Conservation (phyloP, 2,113 vertebrate genomes). For the Aix galericulata region DNA sequence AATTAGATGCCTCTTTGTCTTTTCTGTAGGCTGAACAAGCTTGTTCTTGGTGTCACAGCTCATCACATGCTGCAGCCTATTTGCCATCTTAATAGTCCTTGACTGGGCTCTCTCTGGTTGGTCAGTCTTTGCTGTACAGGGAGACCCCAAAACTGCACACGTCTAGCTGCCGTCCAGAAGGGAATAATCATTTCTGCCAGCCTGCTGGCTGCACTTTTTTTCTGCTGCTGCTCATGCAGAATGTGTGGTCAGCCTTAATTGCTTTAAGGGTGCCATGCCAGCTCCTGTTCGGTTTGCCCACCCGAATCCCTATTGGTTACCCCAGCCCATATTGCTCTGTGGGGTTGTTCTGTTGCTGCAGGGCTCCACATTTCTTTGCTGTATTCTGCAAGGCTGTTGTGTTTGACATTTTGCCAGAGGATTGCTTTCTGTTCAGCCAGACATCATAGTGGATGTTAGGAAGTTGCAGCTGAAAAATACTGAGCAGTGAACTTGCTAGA, state of each 20-base stretch:
- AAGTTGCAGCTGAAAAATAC: background rate
- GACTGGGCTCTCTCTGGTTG: background rate
- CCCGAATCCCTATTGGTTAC: background rate
- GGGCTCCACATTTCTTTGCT: background rate
- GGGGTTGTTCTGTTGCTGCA: background rate
- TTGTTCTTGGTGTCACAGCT: background rate
- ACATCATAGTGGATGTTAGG: background rate
- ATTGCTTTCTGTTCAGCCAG: background rate
- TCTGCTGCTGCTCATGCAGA: background rate
- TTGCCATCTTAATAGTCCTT: background rate
- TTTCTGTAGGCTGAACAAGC: background rate
- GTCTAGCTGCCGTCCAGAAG: background rate
- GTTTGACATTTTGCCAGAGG: background rate
- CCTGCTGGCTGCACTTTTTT: rapidly evolving
- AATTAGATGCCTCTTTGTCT: background rate
- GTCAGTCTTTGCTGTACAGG: rapidly evolving
- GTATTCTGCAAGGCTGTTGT: background rate
- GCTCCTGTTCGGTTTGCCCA: background rate
- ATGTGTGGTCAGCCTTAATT: background rate
- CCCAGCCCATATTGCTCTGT: rapidly evolving
- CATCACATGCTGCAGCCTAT: background rate
- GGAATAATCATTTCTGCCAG: background rate
- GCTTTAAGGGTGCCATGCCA: background rate
- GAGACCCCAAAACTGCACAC: rapidly evolving
- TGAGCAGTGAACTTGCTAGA: background rate